These are phyloP conservation scores for Acleris cristana DNA, from an alignment of 2,888 invertebrate genomes.

Conservation along the genomic window DNA sequence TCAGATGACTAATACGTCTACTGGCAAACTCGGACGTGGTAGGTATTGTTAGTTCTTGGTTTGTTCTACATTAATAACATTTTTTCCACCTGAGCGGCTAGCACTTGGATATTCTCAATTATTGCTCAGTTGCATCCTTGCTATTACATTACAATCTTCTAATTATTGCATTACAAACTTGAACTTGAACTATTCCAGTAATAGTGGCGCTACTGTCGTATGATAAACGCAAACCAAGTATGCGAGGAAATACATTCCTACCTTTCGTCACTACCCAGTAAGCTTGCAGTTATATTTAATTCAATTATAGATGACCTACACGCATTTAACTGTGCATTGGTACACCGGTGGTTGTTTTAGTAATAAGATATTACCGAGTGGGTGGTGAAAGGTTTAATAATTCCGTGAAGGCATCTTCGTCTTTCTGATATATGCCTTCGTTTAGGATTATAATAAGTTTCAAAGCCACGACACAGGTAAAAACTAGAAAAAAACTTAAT, in stretches of 20 bases:
- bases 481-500: not conserved
- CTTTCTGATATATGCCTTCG: not conserved
- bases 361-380: not conserved
- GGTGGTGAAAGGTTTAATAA: not conserved
- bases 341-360: not conserved
- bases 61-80: no score
- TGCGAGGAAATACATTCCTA: not conserved
- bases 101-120: no score
- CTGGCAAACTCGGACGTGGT: no score
- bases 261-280: not conserved
- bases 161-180: not conserved
- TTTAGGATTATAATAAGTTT: not conserved
- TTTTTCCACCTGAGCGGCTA: no score
- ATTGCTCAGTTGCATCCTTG: no score
- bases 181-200: not conserved
- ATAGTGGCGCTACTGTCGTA: not conserved
- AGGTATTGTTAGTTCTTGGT: no score
- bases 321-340: not conserved
- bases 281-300: not conserved
- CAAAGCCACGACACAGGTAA: not conserved
- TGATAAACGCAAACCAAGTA: not conserved
- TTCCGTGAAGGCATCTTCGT: not conserved
- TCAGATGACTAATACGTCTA: no score
- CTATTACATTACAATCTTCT: not conserved
- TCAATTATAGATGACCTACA: not conserved